Percentiles rank a stretch among this genome's conserved stretches.
phyloP scores from a whole-genome alignment of 2,113 vertebrate genomes.

The Pseudonaja textilis region DNA sequence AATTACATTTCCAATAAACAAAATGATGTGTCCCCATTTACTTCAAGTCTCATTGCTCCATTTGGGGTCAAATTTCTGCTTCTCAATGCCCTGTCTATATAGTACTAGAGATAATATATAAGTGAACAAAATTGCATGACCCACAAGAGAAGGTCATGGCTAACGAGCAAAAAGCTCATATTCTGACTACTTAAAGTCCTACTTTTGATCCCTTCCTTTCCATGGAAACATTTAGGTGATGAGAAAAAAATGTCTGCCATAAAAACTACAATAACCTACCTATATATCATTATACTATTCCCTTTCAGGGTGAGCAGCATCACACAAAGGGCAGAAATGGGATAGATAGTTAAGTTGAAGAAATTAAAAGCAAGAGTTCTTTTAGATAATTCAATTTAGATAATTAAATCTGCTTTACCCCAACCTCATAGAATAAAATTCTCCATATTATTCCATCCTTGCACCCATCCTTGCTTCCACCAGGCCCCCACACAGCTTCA shows the following conservation, averaged over 20 bases:
- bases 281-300: not conserved
- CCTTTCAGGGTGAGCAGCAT: not conserved
- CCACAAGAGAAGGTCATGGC: not conserved
- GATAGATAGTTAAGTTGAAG: not conserved
- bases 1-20: not conserved
- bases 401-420: not conserved
- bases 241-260: not conserved
- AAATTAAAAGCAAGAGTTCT: not conserved
- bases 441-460: not conserved
- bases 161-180: not conserved
- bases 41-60: not conserved
- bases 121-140: not conserved
- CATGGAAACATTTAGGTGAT: not conserved
- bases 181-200: not conserved
- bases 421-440: not conserved
- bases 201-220: not conserved
- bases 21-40: not conserved
- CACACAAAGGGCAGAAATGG: not conserved
- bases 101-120: not conserved
- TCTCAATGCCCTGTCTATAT: not conserved
- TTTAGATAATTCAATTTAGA: not conserved
- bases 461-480: not conserved
- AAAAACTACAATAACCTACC: not conserved
- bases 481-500: not conserved
- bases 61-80: not conserved